Evolutionary conservation across 2,113 vertebrate species (phyloP).

Genomic region (Oreochromis aureus): DNA sequence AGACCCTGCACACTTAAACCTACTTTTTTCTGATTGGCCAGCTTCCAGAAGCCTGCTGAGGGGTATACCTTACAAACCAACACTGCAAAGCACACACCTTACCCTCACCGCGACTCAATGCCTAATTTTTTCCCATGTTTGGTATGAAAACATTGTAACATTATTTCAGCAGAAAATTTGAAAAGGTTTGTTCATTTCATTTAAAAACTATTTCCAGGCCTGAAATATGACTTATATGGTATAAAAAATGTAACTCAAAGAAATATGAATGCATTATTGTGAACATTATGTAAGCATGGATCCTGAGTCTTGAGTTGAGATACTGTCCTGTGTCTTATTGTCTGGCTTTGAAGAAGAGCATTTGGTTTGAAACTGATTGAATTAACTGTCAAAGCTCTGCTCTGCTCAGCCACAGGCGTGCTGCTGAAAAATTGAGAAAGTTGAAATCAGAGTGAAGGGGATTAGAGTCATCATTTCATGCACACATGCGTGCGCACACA

Average conservation of each 20-base stretch:
- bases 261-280: not conserved
- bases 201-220: not conserved
- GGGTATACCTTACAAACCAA: not conserved
- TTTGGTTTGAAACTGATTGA: slow-evolving; percentile 1
- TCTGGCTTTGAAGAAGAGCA: not conserved
- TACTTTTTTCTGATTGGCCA: not conserved
- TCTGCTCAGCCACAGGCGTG: not conserved
- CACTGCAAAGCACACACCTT: not conserved
- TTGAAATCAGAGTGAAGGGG: not conserved
- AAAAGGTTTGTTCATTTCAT: not conserved
- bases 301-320: not conserved
- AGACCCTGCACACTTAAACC: not conserved
- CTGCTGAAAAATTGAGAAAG: not conserved
- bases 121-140: not conserved
- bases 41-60: not conserved
- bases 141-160: not conserved
- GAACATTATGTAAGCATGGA: not conserved
- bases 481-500: not conserved
- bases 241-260: not conserved
- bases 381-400: slow-evolving; percentile 8
- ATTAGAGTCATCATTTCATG: not conserved
- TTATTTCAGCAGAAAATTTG: not conserved
- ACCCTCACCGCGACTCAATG: not conserved
- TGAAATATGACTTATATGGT: not conserved
- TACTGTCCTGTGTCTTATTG: not conserved